phyloP scores from a whole-genome alignment of 2,888 invertebrate species.

The Scrobipalpa costella region DNA sequence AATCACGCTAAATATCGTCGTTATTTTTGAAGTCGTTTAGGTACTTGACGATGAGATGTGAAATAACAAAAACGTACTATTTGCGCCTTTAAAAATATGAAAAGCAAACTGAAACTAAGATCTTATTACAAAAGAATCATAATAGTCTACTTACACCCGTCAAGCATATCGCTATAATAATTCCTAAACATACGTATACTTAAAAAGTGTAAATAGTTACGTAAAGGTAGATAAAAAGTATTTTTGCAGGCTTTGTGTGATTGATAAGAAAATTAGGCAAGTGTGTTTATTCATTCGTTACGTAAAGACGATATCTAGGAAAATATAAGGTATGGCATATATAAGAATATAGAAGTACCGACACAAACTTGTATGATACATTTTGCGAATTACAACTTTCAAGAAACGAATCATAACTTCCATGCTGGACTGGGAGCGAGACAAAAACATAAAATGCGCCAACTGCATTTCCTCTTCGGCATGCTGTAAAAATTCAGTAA shows the following conservation, averaged over 20 bases:
- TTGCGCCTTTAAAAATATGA: conserved; percentile 7
- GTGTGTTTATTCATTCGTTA: neutral
- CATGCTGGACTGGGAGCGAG: too few relatives aligned
- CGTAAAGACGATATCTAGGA: neutral
- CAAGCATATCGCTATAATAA: neutral
- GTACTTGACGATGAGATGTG: neutral
- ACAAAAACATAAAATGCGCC: too few relatives aligned
- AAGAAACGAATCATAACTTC: neutral
- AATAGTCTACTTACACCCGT: neutral
- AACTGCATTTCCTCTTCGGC: too few relatives aligned
- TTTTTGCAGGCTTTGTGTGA: neutral
- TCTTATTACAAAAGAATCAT: neutral
- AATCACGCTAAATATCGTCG: too few relatives aligned
- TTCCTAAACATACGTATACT: neutral
- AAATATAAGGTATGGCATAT: neutral
- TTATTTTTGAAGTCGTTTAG: too few relatives aligned
- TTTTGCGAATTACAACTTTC: too few relatives aligned
- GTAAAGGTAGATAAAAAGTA: neutral
- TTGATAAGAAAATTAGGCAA: neutral
- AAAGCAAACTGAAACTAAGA: conserved; percentile 3
- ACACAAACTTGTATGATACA: neutral
- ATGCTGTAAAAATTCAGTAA: too few relatives aligned
- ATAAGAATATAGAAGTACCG: neutral
- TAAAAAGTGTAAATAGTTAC: neutral
- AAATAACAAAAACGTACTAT: neutral